These are phyloP conservation scores for Brienomyrus brachyistius DNA, from an alignment of 2,113 vertebrate genomes.

Conservation along the genomic window DNA sequence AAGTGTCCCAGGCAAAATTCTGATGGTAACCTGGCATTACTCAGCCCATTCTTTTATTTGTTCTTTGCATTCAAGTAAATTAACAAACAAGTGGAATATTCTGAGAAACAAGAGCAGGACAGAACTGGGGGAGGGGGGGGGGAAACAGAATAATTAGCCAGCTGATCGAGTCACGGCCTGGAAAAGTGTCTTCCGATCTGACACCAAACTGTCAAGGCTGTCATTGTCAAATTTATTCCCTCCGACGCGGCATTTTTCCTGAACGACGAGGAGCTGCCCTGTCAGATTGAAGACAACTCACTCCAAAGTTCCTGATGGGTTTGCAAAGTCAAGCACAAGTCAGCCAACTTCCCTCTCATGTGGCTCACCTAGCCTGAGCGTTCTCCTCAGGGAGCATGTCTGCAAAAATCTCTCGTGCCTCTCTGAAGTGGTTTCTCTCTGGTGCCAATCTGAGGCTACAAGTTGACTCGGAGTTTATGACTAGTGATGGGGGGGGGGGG, in stretches of 20 bases:
- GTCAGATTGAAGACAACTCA: constrained; percentile 31
- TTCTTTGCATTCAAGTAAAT: not conserved
- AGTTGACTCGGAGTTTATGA: not conserved
- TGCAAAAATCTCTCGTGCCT: not conserved
- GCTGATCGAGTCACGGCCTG: constrained; percentile 30
- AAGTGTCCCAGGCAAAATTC: not conserved
- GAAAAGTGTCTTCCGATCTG: constrained; percentile 43
- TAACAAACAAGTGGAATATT: not conserved
- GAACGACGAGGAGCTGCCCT: constrained; percentile 32
- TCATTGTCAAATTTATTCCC: constrained; percentile 57
- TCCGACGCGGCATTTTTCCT: not conserved
- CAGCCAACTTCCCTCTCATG: constrained; percentile 2
- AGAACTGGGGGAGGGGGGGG: constrained; percentile 45
- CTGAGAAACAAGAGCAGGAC: constrained; percentile 45
- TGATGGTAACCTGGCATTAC: not conserved
- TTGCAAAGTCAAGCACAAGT: constrained; percentile 28
- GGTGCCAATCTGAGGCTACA: not conserved
- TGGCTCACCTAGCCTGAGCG: not conserved
- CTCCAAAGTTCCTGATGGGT: constrained; percentile 34
- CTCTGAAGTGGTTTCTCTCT: not conserved
- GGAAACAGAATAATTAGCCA: constrained; percentile 30
- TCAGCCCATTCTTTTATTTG: not conserved
- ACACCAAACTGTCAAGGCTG: constrained; percentile 73
- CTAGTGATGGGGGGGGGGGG: no score
- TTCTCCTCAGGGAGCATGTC: not conserved